Evolutionary conservation across 2,888 invertebrate species (phyloP).

Genomic region (Cheilosia variabilis): DNA sequence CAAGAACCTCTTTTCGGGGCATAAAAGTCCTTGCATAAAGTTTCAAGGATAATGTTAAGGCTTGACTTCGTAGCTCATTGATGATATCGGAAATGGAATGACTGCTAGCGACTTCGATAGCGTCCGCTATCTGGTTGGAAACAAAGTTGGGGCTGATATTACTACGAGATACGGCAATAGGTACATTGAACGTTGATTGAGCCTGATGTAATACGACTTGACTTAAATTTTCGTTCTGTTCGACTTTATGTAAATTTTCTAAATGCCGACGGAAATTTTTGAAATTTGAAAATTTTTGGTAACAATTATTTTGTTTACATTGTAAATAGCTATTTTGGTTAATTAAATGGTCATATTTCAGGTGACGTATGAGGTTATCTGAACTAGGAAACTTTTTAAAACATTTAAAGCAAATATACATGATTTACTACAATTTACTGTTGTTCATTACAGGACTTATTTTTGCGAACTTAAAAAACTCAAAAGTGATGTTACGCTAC

Average conservation of each 20-base stretch:
- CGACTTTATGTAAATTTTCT: no score
- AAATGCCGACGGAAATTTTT: no score
- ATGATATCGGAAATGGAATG: neutral
- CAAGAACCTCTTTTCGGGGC: conserved; percentile 17
- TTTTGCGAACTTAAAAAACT: neutral
- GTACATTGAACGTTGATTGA: neutral
- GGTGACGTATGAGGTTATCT: no score
- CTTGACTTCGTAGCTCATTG: neutral
- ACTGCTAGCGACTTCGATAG: neutral
- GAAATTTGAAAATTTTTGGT: no score
- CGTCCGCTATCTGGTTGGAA: neutral
- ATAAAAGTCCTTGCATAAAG: conserved; percentile 12
- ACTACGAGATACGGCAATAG: neutral
- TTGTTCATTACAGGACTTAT: neutral
- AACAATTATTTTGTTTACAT: no score
- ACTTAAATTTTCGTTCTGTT: neutral
- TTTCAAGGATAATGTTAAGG: conserved; percentile 6
- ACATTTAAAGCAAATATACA: neutral
- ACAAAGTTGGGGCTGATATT: neutral
- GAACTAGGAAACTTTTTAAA: no score
- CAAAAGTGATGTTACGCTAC: neutral
- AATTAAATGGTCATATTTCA: no score
- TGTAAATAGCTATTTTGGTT: no score
- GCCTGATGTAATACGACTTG: neutral
- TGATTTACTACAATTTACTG: neutral